Conservation (phyloP, 37 sponge, comb jelly and placozoan genomes). For the Mnemiopsis leidyi region DNA sequence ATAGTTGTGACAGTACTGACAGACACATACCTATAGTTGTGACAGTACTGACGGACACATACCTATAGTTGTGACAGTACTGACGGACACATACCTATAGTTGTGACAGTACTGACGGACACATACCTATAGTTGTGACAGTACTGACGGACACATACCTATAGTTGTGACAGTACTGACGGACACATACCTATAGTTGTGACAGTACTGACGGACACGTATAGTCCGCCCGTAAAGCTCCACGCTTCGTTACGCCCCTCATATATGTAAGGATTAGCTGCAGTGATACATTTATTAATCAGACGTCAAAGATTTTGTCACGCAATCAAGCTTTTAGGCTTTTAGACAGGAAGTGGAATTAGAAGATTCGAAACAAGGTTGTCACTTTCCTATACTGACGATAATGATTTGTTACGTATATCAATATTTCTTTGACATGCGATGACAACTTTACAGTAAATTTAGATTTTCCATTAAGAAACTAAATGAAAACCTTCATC, state of each 20-base stretch:
- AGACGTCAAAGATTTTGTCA: no score
- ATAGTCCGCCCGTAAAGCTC: slow-evolving; percentile 38
- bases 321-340: no score
- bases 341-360: no score
- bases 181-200: slow-evolving; percentile 13
- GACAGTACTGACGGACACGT: slow-evolving; percentile 1
- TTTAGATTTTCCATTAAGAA: no score
- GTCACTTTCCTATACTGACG: no score
- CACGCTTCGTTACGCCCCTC: slow-evolving; percentile 48
- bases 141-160: background rate
- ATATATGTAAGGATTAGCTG: slow-evolving; percentile 56
- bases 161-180: slow-evolving; percentile 4
- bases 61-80: background rate
- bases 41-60: background rate
- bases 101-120: background rate
- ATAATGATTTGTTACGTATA: no score
- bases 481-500: slow-evolving; percentile 54
- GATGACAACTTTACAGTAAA: no score
- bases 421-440: no score
- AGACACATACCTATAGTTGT: background rate
- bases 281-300: no score
- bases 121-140: background rate
- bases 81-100: background rate
- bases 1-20: background rate
- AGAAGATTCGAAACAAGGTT: no score